Evolutionary conservation across 2,888 invertebrate genomes (phyloP), one percentile per base, ranked within the genome.

Genomic region (Hanleya hanleyi): DNA sequence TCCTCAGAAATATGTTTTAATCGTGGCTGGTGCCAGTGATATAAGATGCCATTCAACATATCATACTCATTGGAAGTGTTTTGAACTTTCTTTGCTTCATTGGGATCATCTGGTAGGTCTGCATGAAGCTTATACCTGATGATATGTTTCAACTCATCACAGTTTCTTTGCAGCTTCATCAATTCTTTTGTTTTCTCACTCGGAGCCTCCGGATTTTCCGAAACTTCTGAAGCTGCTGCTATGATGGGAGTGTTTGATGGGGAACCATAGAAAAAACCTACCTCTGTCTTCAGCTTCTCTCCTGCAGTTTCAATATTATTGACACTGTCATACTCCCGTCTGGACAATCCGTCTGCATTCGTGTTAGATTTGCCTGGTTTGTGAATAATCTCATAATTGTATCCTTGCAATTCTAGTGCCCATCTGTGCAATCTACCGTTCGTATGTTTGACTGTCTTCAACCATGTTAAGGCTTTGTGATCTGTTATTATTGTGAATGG

Each of bases 401-500:
- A 71, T 9, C 69, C 71, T 37, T 80, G 80, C 9, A 80, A 37
- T 36, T 69, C 49, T 7, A 76, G 41, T 5, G 70, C 38, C 76
- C 75, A 77, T 33, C 70, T 50, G 57, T 49, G 41, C 33, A 77
- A 38, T 26, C 76, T 18, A 9, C 74, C 69, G 15, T 67, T 64
- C 12, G 65, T 71, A 26, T 73, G 71, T 47, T 78, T 62, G 7
- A 35, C 22, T 7, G 33, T 62, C 15, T 62, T 33, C 22, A 78
- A 38, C 66, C 70, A 78, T 32, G 41, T 33, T 15, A 78, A 57
- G 38, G 78, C 72, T 38, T 49, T 49, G 57, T 80, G 77, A 51
- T 80, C 79, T 7, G 80, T 79, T 22, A 68, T 36, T 18, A 75
- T 67, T n/a, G 67, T 67, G 38, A 79, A 81, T 15, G 64, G 29